Conservation (phyloP, 2,888 invertebrate species). For the Sabatieria punctata region DNA sequence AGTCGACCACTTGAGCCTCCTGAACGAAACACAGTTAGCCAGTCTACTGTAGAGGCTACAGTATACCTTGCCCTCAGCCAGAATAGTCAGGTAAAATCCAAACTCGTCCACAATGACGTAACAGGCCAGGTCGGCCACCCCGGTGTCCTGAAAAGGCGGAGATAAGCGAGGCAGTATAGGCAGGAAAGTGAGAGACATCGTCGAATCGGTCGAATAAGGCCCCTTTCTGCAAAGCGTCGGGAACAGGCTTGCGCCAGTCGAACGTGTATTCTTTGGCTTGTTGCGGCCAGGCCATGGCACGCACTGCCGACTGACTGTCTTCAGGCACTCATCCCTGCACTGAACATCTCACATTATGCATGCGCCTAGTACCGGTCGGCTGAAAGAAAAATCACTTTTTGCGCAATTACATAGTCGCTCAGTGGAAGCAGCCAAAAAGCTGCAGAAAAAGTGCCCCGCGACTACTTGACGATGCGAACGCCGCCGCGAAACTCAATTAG, state of each 20-base stretch:
- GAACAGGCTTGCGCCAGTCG: conserved; percentile 90
- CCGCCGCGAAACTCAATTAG: no score
- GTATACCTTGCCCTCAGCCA: conserved; percentile 37
- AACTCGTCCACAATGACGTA: conserved; percentile 38
- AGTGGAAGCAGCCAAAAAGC: no score
- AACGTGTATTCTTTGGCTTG: conserved; percentile 98
- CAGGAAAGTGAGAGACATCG: conserved; percentile 43
- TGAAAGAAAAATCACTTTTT: no score
- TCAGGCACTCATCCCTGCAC: no score
- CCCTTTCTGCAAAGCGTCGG: conserved; percentile 64
- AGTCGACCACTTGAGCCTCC: conserved; percentile 95
- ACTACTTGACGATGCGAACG: no score
- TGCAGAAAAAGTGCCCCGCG: no score
- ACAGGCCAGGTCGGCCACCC: conserved; percentile 30
- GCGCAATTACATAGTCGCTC: no score
- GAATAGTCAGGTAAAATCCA: conserved; percentile 41
- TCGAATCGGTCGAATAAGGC: conserved; percentile 91
- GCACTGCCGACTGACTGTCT: no score
- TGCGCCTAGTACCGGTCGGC: no score
- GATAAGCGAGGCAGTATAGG: conserved; percentile 1
- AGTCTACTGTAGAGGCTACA: background rate
- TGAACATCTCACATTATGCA: no score
- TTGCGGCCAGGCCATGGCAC: no score
- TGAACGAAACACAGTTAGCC: conserved; percentile 38
- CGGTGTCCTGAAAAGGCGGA: conserved; percentile 9